These are phyloP conservation scores for Campoletis raptor DNA, from an alignment of 2,888 invertebrate species.

Conservation along the genomic window DNA sequence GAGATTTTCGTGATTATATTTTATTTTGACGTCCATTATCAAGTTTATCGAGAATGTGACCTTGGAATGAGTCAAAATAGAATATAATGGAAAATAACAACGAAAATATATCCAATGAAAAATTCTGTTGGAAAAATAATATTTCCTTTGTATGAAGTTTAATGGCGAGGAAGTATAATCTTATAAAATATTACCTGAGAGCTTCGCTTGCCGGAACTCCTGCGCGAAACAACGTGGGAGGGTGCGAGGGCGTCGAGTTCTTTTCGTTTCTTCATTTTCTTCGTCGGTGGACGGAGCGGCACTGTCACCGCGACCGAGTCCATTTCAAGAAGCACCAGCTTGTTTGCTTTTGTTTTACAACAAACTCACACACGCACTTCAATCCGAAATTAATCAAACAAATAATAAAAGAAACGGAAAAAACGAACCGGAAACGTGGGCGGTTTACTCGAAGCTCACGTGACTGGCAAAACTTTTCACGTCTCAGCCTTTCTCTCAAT, in stretches of 20 bases:
- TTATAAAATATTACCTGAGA: constrained; percentile 77
- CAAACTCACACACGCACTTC: neutral
- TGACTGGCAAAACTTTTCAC: neutral
- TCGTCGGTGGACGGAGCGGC: constrained; percentile 87
- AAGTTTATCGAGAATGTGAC: neutral
- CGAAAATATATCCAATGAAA: neutral
- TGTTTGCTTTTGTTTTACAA: constrained; percentile 50
- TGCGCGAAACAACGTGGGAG: constrained; percentile 84
- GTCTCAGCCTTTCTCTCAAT: neutral
- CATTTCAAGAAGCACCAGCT: constrained; percentile 83
- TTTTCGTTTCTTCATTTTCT: constrained; percentile 92
- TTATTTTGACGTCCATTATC: neutral
- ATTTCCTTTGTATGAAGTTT: neutral
- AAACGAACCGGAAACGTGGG: constrained; percentile 6
- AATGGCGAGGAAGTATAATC: neutral
- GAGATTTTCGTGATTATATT: too few relatives aligned
- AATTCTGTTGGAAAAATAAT: neutral
- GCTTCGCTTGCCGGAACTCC: constrained; percentile 82
- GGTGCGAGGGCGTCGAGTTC: constrained; percentile 91
- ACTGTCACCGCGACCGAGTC: constrained; percentile 89
- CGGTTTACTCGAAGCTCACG: constrained; percentile 11
- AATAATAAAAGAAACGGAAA: neutral
- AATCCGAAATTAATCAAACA: neutral
- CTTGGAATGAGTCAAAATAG: neutral
- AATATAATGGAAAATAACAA: neutral